phyloP scores from a whole-genome alignment of 2,113 vertebrate genomes.

The Eudyptes chrysolophus region DNA sequence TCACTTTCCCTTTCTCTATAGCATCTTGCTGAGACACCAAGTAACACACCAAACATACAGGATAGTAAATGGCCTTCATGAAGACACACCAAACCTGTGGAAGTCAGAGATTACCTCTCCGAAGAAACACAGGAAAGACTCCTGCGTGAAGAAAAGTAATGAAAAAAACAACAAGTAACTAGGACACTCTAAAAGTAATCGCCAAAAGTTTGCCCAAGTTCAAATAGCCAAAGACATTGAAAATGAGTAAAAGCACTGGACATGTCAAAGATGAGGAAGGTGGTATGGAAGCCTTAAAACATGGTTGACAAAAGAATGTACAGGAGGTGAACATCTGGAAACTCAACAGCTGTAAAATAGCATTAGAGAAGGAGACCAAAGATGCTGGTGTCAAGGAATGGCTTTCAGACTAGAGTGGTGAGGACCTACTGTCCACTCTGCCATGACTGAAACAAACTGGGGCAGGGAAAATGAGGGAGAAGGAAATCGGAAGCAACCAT shows the following conservation, averaged over 20 bases:
- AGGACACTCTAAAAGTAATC: neutral
- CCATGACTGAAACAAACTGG: neutral
- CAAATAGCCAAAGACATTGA: neutral
- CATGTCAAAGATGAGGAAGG: neutral
- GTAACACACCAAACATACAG: neutral
- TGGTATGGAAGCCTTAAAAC: neutral
- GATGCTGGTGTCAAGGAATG: neutral
- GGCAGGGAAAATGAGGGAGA: neutral
- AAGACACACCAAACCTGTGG: neutral
- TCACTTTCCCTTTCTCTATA: neutral
- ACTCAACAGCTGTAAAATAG: neutral
- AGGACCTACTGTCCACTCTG: neutral
- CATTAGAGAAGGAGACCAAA: neutral
- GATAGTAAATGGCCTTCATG: neutral
- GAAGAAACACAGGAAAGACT: neutral
- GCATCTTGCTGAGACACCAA: neutral
- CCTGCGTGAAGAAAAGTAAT: neutral
- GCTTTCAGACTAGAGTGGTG: neutral
- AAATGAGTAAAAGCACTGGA: neutral
- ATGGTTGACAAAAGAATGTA: neutral
- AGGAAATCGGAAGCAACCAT: neutral
- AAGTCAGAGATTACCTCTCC: neutral
- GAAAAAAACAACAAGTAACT: neutral
- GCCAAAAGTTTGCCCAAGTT: neutral
- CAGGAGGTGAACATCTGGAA: neutral